These are phyloP conservation scores for Entomobrya multifasciata DNA, from an alignment of 2,888 invertebrate genomes.

Conservation along the genomic window DNA sequence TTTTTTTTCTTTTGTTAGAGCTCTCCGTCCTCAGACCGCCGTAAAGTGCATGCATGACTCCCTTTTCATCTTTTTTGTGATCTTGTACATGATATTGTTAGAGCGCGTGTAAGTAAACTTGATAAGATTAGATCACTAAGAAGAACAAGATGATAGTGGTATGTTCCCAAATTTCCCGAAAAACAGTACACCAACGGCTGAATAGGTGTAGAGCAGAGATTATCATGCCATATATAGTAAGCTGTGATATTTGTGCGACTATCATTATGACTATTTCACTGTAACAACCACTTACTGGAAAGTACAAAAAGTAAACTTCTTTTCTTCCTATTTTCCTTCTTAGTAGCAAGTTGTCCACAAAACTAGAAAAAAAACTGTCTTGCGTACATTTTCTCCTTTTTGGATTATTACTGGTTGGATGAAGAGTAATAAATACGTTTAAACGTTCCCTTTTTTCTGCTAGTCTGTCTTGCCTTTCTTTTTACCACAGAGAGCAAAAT, in stretches of 20 bases:
- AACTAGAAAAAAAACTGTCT: neutral
- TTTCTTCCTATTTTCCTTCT: neutral
- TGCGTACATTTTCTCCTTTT: slow-evolving; percentile 17
- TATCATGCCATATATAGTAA: neutral
- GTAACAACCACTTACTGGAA: neutral
- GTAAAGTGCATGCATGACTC: neutral
- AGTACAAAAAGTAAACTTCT: neutral
- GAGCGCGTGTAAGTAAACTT: neutral
- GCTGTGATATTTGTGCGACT: neutral
- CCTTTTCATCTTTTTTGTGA: neutral
- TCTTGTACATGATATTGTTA: neutral
- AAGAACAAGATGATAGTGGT: neutral
- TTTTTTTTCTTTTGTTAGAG: slow-evolving; percentile 21
- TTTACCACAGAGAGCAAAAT: neutral
- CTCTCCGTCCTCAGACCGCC: neutral
- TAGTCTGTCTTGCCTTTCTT: too few relatives aligned
- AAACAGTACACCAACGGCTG: too few relatives aligned
- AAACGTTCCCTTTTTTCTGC: neutral
- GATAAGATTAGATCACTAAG: slow-evolving; percentile 34
- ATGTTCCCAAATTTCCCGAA: too few relatives aligned
- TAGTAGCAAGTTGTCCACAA: too few relatives aligned
- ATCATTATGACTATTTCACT: neutral
- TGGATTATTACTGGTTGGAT: neutral
- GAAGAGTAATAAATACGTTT: neutral
- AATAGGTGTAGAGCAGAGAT: neutral